Base-by-base conservation (phyloP, 2,797 vertebrate species). In the Diceros bicornis region DNA sequence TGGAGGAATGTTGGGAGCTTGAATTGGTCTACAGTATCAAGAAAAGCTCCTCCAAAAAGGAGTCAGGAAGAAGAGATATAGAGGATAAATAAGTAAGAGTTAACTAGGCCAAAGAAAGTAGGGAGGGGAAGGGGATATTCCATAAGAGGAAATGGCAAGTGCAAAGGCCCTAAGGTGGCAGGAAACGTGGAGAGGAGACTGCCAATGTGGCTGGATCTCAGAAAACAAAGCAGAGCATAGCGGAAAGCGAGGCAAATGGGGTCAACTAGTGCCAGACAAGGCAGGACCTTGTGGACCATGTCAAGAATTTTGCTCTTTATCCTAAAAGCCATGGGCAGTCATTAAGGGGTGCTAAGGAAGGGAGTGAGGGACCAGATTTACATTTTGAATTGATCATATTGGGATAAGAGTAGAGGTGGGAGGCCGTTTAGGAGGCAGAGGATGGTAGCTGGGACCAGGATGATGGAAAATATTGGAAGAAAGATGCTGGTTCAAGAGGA, bases 231-330 rank as follows among this genome's bases (percentile, higher is more conserved):
- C 41, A 27, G 8, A 71, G 7, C 18, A 20, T 9, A 21, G 41
- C 4, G 14, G 75, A 10, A 50, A 59, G 37, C 2, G 29, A 59
- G 52, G 69, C 7, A 25, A 23, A 21, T 2, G 2, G 61, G 17
- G 4, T 20, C 20, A 17, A 41, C 34, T 12, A 81, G 41, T 2
- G 2, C 47, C 69, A 34, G 44, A 34, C 29, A 0, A 69, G 68
- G 34, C 16, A 62, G 17, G 29, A 18, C 55, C 84, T 64, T 66
- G n/a, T 7, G 25, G 52, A 66, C 52, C 21, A 3, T 12, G 25
- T 44, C 55, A 71, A 62, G 50, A 92, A 52, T 34, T 97, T 52
- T 64, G 59, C 44, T 83, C 95, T 91, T 72, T n/a, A 55, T 64
- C 32, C 69, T 61, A 18, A 78, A 95, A 78, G 55, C 37, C 23